Evolutionary conservation across 2,113 vertebrate genomes (phyloP).

Genomic region (Gavia stellata): DNA sequence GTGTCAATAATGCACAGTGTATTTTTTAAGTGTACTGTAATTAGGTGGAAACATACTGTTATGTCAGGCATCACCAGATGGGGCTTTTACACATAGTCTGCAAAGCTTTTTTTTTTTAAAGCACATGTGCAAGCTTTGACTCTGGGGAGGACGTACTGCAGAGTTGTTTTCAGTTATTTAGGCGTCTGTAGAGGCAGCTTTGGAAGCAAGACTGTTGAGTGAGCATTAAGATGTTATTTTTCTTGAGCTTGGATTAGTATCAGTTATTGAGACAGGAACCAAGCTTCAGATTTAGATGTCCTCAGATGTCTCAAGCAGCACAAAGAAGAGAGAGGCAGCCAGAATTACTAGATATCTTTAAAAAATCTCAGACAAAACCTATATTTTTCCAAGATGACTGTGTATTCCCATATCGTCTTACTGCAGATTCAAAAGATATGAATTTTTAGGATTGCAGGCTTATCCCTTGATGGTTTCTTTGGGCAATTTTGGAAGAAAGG

Average conservation of each 20-base stretch:
- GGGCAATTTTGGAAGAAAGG: conserved; percentile 46
- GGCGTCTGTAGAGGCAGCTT: background rate
- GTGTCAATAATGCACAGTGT: background rate
- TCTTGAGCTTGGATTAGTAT: conserved; percentile 23
- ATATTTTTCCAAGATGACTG: background rate
- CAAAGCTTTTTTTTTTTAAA: background rate
- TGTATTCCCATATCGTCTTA: background rate
- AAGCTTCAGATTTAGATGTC: conserved; percentile 26
- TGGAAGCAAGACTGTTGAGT: background rate
- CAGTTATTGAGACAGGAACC: background rate
- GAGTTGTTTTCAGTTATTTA: conserved; percentile 36
- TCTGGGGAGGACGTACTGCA: background rate
- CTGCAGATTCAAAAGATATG: background rate
- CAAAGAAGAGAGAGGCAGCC: background rate
- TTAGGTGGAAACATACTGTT: conserved; percentile 43
- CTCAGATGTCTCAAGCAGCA: conserved; percentile 9
- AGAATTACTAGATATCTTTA: background rate
- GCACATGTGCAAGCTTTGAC: background rate
- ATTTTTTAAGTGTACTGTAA: conserved; percentile 36
- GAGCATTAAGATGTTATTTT: conserved; percentile 42
- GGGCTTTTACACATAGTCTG: conserved; percentile 24
- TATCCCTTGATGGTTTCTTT: conserved; percentile 1
- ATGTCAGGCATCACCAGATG: conserved; percentile 47
- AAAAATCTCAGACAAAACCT: background rate
- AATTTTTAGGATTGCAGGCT: background rate